Evolutionary conservation across 2,797 vertebrate species (phyloP).

Genomic region (Aldrovandia affinis): DNA sequence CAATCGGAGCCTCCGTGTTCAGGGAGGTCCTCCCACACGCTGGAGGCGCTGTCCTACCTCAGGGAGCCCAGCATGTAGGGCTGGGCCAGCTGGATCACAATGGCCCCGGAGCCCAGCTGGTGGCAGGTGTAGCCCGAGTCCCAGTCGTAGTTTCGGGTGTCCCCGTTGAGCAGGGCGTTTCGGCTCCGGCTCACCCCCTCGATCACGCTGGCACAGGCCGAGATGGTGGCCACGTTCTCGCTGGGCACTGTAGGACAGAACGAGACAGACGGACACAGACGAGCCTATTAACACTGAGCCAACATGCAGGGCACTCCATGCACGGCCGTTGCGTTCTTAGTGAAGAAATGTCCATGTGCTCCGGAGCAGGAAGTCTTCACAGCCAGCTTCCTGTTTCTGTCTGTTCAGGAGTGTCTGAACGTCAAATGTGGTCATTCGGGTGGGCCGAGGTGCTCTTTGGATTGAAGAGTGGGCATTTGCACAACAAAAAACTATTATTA

Average conservation of each 20-base stretch:
- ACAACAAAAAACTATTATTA: too few species aligned
- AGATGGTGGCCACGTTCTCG: slow-evolving; percentile 91
- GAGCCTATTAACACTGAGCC: not conserved
- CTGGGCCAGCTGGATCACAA: slow-evolving; percentile 95
- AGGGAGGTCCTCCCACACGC: not conserved
- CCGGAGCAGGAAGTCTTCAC: too few species aligned
- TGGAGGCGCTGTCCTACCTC: slow-evolving; percentile 72
- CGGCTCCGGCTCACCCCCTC: slow-evolving; percentile 96
- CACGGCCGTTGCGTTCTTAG: not conserved
- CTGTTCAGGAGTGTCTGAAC: too few species aligned
- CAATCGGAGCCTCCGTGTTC: not conserved
- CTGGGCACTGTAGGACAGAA: slow-evolving; percentile 77
- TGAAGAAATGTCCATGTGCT: too few species aligned
- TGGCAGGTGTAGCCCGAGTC: slow-evolving; percentile 98
- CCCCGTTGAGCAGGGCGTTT: slow-evolving; percentile 93
- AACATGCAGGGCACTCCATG: too few species aligned
- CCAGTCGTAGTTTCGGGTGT: slow-evolving; percentile 97
- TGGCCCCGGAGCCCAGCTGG: slow-evolving; percentile 94
- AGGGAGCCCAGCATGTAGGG: slow-evolving; percentile 89
- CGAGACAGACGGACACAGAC: not conserved
- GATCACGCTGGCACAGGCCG: slow-evolving; percentile 90
- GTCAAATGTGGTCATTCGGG: too few species aligned
- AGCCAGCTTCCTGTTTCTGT: too few species aligned
- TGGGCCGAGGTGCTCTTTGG: too few species aligned
- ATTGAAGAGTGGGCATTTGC: too few species aligned